Evolutionary conservation across 2,797 vertebrate species (phyloP).

Genomic region (Propithecus deckenii): DNA sequence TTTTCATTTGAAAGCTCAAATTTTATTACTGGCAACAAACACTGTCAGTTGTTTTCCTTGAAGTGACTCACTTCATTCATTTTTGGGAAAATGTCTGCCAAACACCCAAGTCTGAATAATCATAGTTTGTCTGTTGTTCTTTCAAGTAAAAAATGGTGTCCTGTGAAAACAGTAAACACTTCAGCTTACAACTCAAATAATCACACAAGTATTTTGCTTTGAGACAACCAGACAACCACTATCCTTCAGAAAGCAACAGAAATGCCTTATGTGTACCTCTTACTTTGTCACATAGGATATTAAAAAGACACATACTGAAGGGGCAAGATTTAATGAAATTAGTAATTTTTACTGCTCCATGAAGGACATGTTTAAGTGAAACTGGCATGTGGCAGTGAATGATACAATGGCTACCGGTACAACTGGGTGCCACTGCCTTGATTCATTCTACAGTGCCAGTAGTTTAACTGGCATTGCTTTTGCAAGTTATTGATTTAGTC

Average conservation of each 20-base stretch:
- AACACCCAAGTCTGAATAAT: constrained; percentile 18
- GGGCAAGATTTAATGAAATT: background rate
- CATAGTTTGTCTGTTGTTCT: constrained; percentile 30
- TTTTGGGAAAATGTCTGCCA: constrained; percentile 17
- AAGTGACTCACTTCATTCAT: background rate
- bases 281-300: background rate
- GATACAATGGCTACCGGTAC: too few species aligned
- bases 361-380: constrained; percentile 9
- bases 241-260: background rate
- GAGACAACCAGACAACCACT: background rate
- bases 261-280: background rate
- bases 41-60: background rate
- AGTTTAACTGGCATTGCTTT: background rate
- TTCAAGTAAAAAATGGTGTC: constrained; percentile 27
- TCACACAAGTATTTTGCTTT: background rate
- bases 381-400: background rate
- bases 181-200: background rate
- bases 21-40: constrained; percentile 35
- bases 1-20: constrained; percentile 49
- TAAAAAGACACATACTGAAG: background rate
- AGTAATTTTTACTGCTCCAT: background rate
- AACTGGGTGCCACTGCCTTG: background rate
- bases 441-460: background rate
- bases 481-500: background rate
- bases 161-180: background rate